A percentile compares a stretch with the other conserved stretches of the same genome.
phyloP scores from a whole-genome alignment of 2,888 invertebrate species.

The Parthenolecanium corni region DNA sequence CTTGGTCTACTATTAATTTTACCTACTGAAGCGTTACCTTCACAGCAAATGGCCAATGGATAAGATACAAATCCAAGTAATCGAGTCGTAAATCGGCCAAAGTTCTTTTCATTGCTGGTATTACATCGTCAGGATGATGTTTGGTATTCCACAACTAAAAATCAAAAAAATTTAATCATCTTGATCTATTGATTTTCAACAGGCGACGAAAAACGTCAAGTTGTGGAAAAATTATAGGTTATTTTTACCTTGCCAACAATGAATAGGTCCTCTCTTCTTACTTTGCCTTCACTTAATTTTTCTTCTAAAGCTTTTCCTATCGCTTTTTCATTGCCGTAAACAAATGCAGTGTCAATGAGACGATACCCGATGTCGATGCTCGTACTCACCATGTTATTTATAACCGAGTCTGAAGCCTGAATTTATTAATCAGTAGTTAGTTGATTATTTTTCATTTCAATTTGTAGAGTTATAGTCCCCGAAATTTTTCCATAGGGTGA shows the following conservation, averaged over 20 bases:
- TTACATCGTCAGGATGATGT: constrained; percentile 66
- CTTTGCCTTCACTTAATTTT: constrained; percentile 1
- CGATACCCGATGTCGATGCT: constrained; percentile 13
- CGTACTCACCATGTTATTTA: no score
- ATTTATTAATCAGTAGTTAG: no score
- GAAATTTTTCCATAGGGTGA: no score
- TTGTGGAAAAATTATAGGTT: no score
- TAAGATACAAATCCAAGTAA: constrained; percentile 76
- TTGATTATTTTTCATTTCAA: no score
- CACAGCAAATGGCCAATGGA: constrained; percentile 84
- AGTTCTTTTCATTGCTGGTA: constrained; percentile 53
- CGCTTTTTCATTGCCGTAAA: constrained; percentile 17
- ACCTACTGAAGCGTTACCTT: no score
- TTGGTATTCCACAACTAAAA: constrained; percentile 63
- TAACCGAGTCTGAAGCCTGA: no score
- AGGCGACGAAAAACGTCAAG: no score
- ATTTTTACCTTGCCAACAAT: constrained; percentile 21
- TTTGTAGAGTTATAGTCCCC: no score
- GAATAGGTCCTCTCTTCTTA: constrained; percentile 18
- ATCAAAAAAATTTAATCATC: background rate
- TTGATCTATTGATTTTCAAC: no score
- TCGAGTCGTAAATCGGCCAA: constrained; percentile 59
- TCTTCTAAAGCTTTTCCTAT: background rate
- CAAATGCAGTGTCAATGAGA: constrained; percentile 18
- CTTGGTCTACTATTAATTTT: no score